Base-by-base conservation (phyloP, 2,888 invertebrate genomes). In the Morpho helenor region DNA sequence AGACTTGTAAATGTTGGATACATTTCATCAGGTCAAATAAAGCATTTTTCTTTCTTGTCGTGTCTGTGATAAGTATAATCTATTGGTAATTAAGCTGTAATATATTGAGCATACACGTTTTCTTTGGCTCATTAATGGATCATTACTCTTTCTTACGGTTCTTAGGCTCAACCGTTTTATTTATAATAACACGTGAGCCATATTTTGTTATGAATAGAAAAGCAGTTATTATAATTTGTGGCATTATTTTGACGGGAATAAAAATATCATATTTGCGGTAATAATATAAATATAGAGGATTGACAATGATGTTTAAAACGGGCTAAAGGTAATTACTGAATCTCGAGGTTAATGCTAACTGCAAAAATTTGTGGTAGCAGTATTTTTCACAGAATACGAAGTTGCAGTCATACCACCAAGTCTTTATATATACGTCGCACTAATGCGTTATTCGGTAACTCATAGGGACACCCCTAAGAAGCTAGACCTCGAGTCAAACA, bases 21-120 rank as follows among this genome's bases (percentile, higher is more conserved):
- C 73, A 74, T 79, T 74, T 82, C 79, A 79, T 77, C 80, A 75
- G 78, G 75, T 77, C 78, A 80, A 82, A 82, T 80, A 80, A 79
- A 81, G 74, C 77, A 84, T 85, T 76, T 77, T 77, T 79, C 77
- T 74, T 70, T 61, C 70, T 70, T 73, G 77, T 76, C 77, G 69
- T 66, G 60, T 61, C 67, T 59, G 54, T 66, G 82, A 84, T 87
- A 88, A 87, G 85, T 81, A 80, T 87, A 87, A 88, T 85, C 72
- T 87, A 88, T 87, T 67, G 82, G 85, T 87, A 87, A 88, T 87
- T 87, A 87, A 77, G 66, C 62, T 64, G 74, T 87, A 85, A 88
- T 82, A 85, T 87, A 88, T 87, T 81, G 84, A 75, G 75, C 76
- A 77, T 82, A 83, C 59, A 64, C 82, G 82, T 80, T 78, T 79